Conservation (phyloP, 2,113 vertebrate species). For the Heliornis fulica region DNA sequence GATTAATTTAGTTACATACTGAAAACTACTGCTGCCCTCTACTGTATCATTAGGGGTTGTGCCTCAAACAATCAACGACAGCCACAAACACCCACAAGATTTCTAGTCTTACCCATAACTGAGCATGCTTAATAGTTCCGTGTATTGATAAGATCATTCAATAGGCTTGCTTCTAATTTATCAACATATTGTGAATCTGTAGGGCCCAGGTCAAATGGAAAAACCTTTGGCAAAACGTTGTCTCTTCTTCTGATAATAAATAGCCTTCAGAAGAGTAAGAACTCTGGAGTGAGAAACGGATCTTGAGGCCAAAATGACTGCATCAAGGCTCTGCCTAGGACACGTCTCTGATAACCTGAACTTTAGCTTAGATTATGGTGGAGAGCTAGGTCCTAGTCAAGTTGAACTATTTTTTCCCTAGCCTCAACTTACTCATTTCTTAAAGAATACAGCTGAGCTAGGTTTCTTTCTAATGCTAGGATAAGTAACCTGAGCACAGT, state of each 20-base stretch:
- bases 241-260: not conserved
- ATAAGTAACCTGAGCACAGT: not conserved
- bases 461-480: not conserved
- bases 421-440: not conserved
- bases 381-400: not conserved
- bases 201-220: not conserved
- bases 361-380: not conserved
- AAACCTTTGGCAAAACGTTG: not conserved
- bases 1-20: not conserved
- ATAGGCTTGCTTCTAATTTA: not conserved
- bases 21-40: constrained; percentile 59
- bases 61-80: not conserved
- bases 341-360: not conserved
- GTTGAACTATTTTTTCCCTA: not conserved
- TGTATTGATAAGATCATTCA: not conserved
- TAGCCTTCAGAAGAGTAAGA: not conserved
- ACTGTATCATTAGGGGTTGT: not conserved
- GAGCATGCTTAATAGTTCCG: not conserved
- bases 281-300: not conserved
- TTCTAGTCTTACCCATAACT: not conserved
- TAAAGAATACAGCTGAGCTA: not conserved
- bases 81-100: not conserved
- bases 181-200: not conserved
- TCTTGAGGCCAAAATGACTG: not conserved
- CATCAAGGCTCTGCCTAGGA: not conserved